Percentiles rank a stretch among this genome's conserved stretches.
phyloP scores from a whole-genome alignment of 2,888 invertebrate genomes.

The Caenorhabditis sp. region DNA sequence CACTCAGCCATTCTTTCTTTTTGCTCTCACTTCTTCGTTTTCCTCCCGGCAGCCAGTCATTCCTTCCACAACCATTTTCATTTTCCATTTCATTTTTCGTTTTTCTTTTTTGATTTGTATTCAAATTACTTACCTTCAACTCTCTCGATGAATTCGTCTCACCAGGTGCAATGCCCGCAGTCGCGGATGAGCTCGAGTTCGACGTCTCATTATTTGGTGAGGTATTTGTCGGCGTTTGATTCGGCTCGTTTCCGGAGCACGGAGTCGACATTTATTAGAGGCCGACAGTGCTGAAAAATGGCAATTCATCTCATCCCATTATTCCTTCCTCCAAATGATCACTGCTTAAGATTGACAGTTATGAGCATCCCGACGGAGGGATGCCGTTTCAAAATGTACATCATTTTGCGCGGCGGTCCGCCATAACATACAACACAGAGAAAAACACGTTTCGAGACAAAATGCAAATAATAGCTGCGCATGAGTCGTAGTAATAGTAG shows the following conservation, averaged over 20 bases:
- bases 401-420: slow-evolving; percentile 32
- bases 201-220: slow-evolving; percentile 58
- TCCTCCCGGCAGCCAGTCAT: slow-evolving; percentile 21
- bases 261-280: slow-evolving; percentile 63
- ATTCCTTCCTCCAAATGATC: slow-evolving; percentile 12
- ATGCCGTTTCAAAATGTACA: slow-evolving; percentile 29
- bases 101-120: neutral
- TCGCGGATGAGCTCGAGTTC: slow-evolving; percentile 45
- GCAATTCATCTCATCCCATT: slow-evolving; percentile 36
- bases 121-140: slow-evolving; percentile 54
- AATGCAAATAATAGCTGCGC: slow-evolving; percentile 55
- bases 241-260: slow-evolving; percentile 64
- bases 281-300: slow-evolving; percentile 56
- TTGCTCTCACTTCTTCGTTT: slow-evolving; percentile 34
- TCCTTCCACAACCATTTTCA: slow-evolving; percentile 1
- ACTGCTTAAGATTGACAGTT: slow-evolving; percentile 41
- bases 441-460: slow-evolving; percentile 45
- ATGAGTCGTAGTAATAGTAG: slow-evolving; percentile 59
- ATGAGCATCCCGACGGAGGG: slow-evolving; percentile 33
- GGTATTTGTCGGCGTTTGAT: slow-evolving; percentile 46
- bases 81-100: neutral
- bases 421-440: slow-evolving; percentile 45
- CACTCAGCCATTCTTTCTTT: slow-evolving; percentile 45
- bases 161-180: slow-evolving; percentile 37
- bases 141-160: slow-evolving; percentile 67